Evolutionary conservation across 1,140 invertebrate genomes (phyloP).

Genomic region (Leptopilina clavipes): DNA sequence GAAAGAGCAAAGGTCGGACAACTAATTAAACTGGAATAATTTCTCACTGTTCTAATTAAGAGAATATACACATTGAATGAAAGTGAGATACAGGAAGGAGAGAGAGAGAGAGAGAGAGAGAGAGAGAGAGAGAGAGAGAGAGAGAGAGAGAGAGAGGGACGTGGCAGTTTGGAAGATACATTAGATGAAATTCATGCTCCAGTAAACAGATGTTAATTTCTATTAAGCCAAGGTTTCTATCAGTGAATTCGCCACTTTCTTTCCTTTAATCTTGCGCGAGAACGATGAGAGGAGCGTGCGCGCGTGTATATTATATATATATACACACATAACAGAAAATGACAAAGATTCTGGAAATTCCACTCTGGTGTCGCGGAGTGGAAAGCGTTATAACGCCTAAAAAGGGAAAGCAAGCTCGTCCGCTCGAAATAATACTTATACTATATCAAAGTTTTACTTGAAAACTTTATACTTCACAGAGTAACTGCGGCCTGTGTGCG

Average conservation of each 20-base stretch:
- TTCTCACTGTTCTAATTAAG: not conserved
- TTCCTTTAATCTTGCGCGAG: not conserved
- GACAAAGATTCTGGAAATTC: constrained; percentile 15
- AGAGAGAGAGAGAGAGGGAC: not conserved
- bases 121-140: not conserved
- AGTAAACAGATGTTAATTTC: not conserved
- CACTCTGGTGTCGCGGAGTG: not conserved
- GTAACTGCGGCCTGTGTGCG: constrained; percentile 46
- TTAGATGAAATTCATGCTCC: not conserved
- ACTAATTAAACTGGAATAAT: not conserved
- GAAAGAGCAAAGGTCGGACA: no score
- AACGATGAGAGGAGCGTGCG: no score
- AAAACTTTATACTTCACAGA: constrained; percentile 59
- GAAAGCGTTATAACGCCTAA: not conserved
- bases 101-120: not conserved
- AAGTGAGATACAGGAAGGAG: not conserved
- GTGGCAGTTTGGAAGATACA: not conserved
- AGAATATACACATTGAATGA: not conserved
- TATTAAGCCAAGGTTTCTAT: not conserved
- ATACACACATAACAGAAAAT: not conserved
- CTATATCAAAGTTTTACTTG: constrained; percentile 32
- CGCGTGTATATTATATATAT: no score
- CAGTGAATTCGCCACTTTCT: constrained; percentile 16
- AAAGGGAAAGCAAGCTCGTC: constrained; percentile 22
- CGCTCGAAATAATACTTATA: not conserved